Base-by-base conservation (phyloP, 2,888 invertebrate genomes). In the Mamestra brassicae region DNA sequence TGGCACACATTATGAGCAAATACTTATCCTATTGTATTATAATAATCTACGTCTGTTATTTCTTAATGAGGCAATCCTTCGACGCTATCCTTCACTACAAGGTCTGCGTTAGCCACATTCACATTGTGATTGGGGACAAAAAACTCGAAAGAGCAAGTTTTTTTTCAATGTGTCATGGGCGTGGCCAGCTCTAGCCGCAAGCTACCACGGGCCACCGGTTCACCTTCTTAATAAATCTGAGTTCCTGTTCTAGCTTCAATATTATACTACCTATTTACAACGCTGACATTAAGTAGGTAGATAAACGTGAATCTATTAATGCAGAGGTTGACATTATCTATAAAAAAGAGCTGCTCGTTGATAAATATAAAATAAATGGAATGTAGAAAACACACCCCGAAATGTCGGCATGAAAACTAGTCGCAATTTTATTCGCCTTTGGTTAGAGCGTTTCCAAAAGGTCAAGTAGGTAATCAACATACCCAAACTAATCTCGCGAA, bases 1-100 rank as follows among this genome's bases (percentile, higher is more conserved):
- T 65, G 54, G 61, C 66, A 67, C 34, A 83, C 71, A 72, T 65
- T 69, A 62, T 64, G 66, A 67, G 71, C 68, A 79, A 55, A 71
- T 52, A 57, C 52, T 71, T 57, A 71, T 69, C 63, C 83, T 67
- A 80, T 82, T 82, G 84, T 76, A 81, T 84, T 82, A 50, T 71
- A 64, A 67, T 83, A 64, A 64, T 71, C 64, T 71, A 83, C 75
- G 71, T 58, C 61, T 71, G n/a, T 65, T 68, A 55, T 83, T 80
- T 83, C 52, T 64, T 70, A 83, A 81, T 71, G 78, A 79, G 75
- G 75, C 70, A 83, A 71, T 81, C 63, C 78, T 81, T 78, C 52
- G 50, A 26, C 36, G 66, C 55, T 67, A 57, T 82, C 64, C 67
- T 81, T 64, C 63, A 50, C 50, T n/a, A 52, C 78, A 80, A 82